Evolutionary conservation across 2,888 invertebrate species (phyloP).

Genomic region (Mongoloraphidia duomilia): DNA sequence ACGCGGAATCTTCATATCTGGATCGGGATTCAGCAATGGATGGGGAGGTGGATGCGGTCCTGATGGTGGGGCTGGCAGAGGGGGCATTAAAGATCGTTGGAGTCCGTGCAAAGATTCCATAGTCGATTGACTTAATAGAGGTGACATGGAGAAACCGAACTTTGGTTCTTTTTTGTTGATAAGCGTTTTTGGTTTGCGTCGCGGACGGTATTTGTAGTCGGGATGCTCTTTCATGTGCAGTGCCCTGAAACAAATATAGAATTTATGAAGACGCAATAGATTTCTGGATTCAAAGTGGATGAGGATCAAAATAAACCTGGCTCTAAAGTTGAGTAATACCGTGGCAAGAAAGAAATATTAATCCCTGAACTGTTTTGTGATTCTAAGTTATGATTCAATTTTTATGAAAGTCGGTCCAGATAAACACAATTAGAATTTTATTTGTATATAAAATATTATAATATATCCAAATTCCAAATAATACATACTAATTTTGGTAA

Average conservation of each 20-base stretch:
- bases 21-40: conserved; percentile 34
- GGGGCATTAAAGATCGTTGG: conserved; percentile 32
- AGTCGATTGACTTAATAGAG: conserved; percentile 39
- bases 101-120: conserved; percentile 28
- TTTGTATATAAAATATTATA: too few relatives aligned
- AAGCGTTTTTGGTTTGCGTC: conserved; percentile 73
- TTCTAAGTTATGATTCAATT: too few relatives aligned
- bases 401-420: too few relatives aligned
- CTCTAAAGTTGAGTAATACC: too few relatives aligned
- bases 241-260: conserved; percentile 45
- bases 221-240: conserved; percentile 90
- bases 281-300: too few relatives aligned
- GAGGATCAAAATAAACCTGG: too few relatives aligned
- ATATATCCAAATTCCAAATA: too few relatives aligned
- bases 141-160: conserved; percentile 52
- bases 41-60: conserved; percentile 34
- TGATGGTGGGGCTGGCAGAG: conserved; percentile 30
- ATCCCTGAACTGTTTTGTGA: too few relatives aligned
- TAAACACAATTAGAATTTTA: too few relatives aligned
- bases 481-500: too few relatives aligned
- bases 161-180: conserved; percentile 55
- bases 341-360: too few relatives aligned
- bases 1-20: conserved; percentile 50
- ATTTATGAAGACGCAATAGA: not conserved
- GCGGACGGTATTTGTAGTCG: conserved; percentile 81